These are phyloP conservation scores for Oxytorus armatus DNA, from an alignment of 2,888 invertebrate genomes.

Conservation along the genomic window DNA sequence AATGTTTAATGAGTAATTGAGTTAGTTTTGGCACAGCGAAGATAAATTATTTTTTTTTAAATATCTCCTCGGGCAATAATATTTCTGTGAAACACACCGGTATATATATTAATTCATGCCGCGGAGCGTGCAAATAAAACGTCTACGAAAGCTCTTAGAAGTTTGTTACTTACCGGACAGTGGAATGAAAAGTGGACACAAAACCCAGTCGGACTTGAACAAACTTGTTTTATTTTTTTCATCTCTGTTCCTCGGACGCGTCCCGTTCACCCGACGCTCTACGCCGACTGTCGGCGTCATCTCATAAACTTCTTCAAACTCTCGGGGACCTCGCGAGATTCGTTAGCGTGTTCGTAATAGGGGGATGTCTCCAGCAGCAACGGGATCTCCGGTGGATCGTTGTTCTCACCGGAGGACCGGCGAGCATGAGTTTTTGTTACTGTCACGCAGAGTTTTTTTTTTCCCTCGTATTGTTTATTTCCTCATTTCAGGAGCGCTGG, in stretches of 20 bases:
- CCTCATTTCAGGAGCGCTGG: slow-evolving; percentile 15
- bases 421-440: slow-evolving; percentile 30
- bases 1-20: neutral
- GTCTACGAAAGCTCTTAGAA: slow-evolving; percentile 30
- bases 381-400: slow-evolving; percentile 33
- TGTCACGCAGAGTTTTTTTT: slow-evolving; percentile 31
- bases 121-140: slow-evolving; percentile 18
- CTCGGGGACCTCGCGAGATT: slow-evolving; percentile 38
- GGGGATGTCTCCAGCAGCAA: slow-evolving; percentile 43
- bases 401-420: slow-evolving; percentile 25
- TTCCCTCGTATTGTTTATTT: slow-evolving; percentile 16
- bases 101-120: slow-evolving; percentile 50
- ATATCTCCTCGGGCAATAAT: neutral
- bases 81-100: neutral
- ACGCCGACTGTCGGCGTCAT: slow-evolving; percentile 27
- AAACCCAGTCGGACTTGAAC: slow-evolving; percentile 35
- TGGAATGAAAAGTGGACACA: slow-evolving; percentile 38
- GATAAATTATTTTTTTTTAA: neutral
- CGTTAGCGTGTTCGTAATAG: slow-evolving; percentile 34
- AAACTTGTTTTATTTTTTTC: slow-evolving; percentile 32
- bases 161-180: slow-evolving; percentile 51
- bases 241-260: neutral
- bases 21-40: neutral
- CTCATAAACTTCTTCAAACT: slow-evolving; percentile 63
- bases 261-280: neutral